Percentiles rank a stretch among this genome's conserved stretches.
Conservation (phyloP, 1,140 invertebrate genomes). For the Cotesia typhae region DNA sequence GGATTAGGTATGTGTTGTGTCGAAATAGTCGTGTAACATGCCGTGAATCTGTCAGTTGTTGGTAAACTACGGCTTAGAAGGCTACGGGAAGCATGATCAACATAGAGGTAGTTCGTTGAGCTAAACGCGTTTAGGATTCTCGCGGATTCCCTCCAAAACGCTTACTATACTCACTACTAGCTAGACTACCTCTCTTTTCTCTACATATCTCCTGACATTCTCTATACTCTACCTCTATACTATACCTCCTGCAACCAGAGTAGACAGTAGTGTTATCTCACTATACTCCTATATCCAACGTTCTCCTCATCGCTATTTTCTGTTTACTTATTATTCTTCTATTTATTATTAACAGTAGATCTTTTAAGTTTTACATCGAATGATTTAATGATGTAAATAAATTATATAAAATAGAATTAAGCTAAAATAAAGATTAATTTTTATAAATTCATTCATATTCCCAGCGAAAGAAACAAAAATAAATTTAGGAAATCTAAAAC, state of each 20-base stretch:
- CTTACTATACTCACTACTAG: constrained; percentile 30
- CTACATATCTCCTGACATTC: constrained; percentile 17
- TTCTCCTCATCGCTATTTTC: too few species aligned
- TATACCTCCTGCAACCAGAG: neutral
- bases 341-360: too few species aligned
- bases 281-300: neutral
- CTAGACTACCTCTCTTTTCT: constrained; percentile 13
- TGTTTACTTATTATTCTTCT: too few species aligned
- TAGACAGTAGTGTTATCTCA: neutral
- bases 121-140: constrained; percentile 61
- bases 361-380: too few species aligned
- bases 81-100: constrained; percentile 49
- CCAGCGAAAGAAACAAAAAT: too few species aligned
- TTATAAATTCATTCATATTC: too few species aligned
- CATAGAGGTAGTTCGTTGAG: constrained; percentile 55
- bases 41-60: constrained; percentile 51
- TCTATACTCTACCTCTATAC: neutral
- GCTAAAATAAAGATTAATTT: too few species aligned
- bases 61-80: constrained; percentile 63
- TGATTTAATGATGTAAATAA: too few species aligned
- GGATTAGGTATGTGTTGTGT: constrained; percentile 24
- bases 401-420: too few species aligned
- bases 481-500: too few species aligned
- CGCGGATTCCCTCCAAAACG: constrained; percentile 53
- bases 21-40: neutral